Conservation (phyloP, 2,797 vertebrate species). For the Enteromius trimaculatus region DNA sequence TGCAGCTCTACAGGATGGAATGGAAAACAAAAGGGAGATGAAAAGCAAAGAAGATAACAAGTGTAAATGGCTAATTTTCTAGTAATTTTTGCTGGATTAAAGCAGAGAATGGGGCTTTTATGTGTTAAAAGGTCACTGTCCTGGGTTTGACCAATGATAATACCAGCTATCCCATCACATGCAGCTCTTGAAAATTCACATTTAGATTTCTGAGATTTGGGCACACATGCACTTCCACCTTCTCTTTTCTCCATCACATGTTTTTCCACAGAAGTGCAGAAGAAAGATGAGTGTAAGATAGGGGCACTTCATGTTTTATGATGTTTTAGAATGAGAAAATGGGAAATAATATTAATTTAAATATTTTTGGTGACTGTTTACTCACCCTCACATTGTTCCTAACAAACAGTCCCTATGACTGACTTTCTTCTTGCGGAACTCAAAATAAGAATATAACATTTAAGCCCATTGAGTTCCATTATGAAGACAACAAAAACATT, state of each 20-base stretch:
- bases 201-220: slow-evolving; percentile 2
- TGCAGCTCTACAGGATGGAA: neutral
- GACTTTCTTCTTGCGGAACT: neutral
- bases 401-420: neutral
- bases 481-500: neutral
- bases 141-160: neutral
- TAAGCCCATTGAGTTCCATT: neutral
- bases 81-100: slow-evolving; percentile 19
- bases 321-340: slow-evolving; percentile 1
- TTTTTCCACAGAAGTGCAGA: slow-evolving; percentile 22
- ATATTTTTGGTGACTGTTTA: neutral
- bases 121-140: neutral
- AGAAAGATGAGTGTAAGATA: neutral
- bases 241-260: neutral
- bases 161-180: slow-evolving; percentile 23
- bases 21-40: neutral
- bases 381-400: neutral
- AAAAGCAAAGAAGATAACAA: slow-evolving; percentile 15
- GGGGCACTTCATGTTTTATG: neutral
- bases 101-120: neutral
- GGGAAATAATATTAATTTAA: neutral
- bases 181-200: slow-evolving; percentile 3
- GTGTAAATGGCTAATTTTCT: slow-evolving; percentile 32
- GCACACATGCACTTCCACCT: neutral
- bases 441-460: neutral